Percentiles rank a stretch among this genome's conserved stretches.
These are phyloP conservation scores for Pampus argenteus DNA, from an alignment of 2,797 vertebrate species.

Conservation along the genomic window DNA sequence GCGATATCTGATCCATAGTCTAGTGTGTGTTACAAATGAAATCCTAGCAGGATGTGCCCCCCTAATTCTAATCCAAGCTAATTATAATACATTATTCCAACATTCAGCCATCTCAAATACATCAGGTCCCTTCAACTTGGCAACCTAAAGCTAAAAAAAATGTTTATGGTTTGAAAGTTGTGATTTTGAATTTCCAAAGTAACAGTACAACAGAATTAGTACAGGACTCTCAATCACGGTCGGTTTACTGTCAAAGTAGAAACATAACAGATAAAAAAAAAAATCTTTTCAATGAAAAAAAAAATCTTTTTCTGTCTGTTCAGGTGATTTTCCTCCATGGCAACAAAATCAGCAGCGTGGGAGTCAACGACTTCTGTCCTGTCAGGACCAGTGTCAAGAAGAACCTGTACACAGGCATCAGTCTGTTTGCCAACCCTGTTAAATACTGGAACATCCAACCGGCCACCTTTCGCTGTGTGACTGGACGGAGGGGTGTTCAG, in stretches of 20 bases:
- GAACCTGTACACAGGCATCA: conserved; percentile 92
- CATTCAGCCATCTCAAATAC: background rate
- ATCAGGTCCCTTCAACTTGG: background rate
- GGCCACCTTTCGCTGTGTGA: conserved; percentile 93
- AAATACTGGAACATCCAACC: conserved; percentile 97
- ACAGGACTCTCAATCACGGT: background rate
- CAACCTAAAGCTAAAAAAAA: conserved; percentile 3
- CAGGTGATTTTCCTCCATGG: conserved; percentile 95
- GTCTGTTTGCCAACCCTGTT: conserved; percentile 94
- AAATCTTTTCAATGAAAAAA: background rate
- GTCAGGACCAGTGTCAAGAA: conserved; percentile 87
- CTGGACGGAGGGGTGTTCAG: conserved; percentile 91
- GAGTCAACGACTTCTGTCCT: conserved; percentile 97
- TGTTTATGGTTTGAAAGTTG: background rate
- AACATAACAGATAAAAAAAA: conserved; percentile 3
- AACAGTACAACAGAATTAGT: background rate
- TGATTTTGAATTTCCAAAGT: background rate
- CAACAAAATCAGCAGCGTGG: conserved; percentile 92
- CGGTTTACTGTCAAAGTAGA: conserved; percentile 1
- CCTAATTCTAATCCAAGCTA: background rate
- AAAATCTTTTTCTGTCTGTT: conserved; percentile 29
- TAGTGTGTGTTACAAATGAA: background rate
- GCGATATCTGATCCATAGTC: background rate
- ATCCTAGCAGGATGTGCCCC: too few species aligned
- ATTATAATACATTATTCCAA: background rate